These are phyloP conservation scores for Agonopterix alstromeriana DNA, from an alignment of 2,888 invertebrate species.

Conservation along the genomic window DNA sequence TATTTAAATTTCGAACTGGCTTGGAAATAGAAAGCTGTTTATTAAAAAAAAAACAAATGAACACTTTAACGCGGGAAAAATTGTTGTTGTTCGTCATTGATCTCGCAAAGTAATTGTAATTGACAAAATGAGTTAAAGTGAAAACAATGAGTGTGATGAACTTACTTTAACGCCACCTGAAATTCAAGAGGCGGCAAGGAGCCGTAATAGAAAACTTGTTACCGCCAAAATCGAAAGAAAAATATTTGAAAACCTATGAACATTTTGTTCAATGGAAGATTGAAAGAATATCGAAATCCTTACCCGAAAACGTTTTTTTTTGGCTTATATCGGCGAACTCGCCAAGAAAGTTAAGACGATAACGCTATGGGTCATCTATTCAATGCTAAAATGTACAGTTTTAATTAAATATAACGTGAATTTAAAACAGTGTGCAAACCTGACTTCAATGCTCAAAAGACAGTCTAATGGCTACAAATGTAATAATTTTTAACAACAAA, in stretches of 20 bases:
- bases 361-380: conserved; percentile 12
- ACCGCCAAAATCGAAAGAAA: not conserved
- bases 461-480: conserved; percentile 8
- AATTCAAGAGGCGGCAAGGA: not conserved
- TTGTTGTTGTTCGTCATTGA: not conserved
- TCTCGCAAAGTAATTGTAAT: no score
- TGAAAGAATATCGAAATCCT: conserved; percentile 4
- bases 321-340: conserved; percentile 12
- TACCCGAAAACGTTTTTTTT: conserved; percentile 13
- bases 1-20: no score
- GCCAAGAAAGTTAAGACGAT: conserved; percentile 7
- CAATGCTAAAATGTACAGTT: conserved; percentile 14
- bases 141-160: not conserved
- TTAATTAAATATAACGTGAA: conserved; percentile 10
- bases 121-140: not conserved
- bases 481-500: no score
- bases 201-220: not conserved
- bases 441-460: conserved; percentile 11
- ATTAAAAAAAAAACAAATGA: no score
- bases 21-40: no score
- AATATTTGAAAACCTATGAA: not conserved
- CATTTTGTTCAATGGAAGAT: conserved; percentile 11
- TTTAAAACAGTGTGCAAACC: conserved; percentile 9
- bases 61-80: not conserved
- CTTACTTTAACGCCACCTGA: not conserved